Evolutionary conservation across 2,888 invertebrate species (phyloP).

Genomic region (Sesia bembeciformis): DNA sequence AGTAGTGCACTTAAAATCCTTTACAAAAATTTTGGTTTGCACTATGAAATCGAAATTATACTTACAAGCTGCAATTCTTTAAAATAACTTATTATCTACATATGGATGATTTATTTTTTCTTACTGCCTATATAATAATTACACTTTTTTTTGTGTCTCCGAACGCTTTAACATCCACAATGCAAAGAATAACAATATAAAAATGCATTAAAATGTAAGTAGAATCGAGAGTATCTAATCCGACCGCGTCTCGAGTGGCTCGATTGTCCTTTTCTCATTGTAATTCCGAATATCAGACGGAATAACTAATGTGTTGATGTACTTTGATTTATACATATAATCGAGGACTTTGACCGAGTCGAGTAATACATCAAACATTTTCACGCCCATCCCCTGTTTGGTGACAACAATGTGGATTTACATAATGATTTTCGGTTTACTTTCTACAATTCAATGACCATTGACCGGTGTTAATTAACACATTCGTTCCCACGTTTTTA

Average conservation of each 20-base stretch:
- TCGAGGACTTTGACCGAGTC: constrained; percentile 24
- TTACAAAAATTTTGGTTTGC: neutral
- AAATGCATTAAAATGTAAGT: constrained; percentile 44
- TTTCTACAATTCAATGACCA: constrained; percentile 1
- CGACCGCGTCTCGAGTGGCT: constrained; percentile 49
- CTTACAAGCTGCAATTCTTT: constrained; percentile 6
- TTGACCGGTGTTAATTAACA: constrained; percentile 7
- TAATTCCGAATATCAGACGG: constrained; percentile 29
- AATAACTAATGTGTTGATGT: constrained; percentile 48
- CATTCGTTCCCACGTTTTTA: constrained; percentile 7
- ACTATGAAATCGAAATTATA: neutral
- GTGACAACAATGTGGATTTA: constrained; percentile 35
- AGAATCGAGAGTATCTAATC: constrained; percentile 53
- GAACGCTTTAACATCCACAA: constrained; percentile 11
- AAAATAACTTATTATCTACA: too few species aligned
- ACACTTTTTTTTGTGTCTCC: neutral
- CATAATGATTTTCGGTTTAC: constrained; percentile 37
- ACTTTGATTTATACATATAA: constrained; percentile 40
- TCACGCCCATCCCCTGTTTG: constrained; percentile 31
- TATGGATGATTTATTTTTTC: too few species aligned
- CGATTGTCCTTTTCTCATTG: constrained; percentile 33
- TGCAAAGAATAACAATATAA: constrained; percentile 23
- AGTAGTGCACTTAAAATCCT: too few species aligned
- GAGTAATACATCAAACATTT: constrained; percentile 30
- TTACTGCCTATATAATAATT: neutral